These are phyloP conservation scores for Chaenocephalus aceratus DNA, from an alignment of 2,113 vertebrate species.

Conservation along the genomic window DNA sequence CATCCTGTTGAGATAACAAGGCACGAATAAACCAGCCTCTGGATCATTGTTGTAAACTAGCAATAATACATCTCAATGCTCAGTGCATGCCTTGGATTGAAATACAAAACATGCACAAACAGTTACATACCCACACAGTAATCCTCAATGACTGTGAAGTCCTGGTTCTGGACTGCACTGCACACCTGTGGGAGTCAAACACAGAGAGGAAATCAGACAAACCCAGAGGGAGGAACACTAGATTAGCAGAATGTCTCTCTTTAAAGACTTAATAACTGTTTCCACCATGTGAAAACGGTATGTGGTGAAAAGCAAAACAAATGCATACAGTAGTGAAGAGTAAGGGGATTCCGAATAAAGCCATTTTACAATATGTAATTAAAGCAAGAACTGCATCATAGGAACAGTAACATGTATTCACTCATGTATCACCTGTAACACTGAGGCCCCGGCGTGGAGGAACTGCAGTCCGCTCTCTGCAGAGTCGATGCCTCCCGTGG, in stretches of 20 bases:
- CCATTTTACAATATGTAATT: not conserved
- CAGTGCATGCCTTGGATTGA: not conserved
- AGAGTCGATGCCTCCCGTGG: constrained; percentile 96
- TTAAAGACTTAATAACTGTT: too few relatives aligned
- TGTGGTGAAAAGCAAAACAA: too few relatives aligned
- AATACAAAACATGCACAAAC: not conserved
- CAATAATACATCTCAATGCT: too few relatives aligned
- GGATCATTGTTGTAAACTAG: too few relatives aligned
- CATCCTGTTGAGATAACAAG: not conserved
- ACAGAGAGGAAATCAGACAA: not conserved
- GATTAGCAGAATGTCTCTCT: too few relatives aligned
- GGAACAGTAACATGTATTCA: not conserved
- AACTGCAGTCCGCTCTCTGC: constrained; percentile 94
- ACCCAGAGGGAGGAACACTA: too few relatives aligned
- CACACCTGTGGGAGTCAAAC: constrained; percentile 85
- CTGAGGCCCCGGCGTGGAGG: constrained; percentile 92
- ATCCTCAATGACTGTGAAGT: constrained; percentile 95
- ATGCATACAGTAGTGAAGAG: too few relatives aligned
- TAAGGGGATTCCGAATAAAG: not conserved
- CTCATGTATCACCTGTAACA: constrained; percentile 89
- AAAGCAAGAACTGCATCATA: not conserved
- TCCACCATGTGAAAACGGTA: too few relatives aligned
- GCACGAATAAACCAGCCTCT: not conserved
- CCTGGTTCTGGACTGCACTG: constrained; percentile 97
- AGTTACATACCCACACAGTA: constrained; percentile 88